Evolutionary conservation across 2,797 vertebrate species (phyloP).

Genomic region (Pseudocheirus occidentalis): DNA sequence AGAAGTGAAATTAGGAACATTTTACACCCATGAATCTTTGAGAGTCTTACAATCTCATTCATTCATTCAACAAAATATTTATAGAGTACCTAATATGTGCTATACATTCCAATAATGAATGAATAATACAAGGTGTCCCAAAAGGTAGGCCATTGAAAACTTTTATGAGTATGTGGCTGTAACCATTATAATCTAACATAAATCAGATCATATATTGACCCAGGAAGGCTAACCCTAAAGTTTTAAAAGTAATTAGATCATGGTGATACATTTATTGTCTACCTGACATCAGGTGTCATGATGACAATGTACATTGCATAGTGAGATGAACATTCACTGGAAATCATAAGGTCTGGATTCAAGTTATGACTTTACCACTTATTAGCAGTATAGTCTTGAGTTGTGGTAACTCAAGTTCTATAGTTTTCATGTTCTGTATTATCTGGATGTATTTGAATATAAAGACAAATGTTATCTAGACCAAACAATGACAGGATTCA

Average conservation of each 20-base stretch:
- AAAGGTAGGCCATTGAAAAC: not conserved
- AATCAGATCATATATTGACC: not conserved
- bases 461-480: not conserved
- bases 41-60: not conserved
- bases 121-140: too few species aligned
- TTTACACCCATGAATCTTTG: not conserved
- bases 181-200: not conserved
- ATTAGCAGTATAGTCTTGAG: not conserved
- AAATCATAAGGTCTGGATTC: not conserved
- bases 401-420: not conserved
- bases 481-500: not conserved
- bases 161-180: not conserved
- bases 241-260: not conserved
- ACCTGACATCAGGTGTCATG: not conserved
- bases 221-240: not conserved
- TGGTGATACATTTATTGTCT: not conserved
- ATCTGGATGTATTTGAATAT: not conserved
- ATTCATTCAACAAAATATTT: not conserved
- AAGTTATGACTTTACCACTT: not conserved
- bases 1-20: not conserved
- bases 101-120: not conserved
- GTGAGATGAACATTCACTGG: not conserved
- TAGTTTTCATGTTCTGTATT: not conserved
- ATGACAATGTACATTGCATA: not conserved
- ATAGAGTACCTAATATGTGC: not conserved